These are phyloP conservation scores for Chamaea fasciata DNA, from an alignment of 2,113 vertebrate species.

Conservation along the genomic window DNA sequence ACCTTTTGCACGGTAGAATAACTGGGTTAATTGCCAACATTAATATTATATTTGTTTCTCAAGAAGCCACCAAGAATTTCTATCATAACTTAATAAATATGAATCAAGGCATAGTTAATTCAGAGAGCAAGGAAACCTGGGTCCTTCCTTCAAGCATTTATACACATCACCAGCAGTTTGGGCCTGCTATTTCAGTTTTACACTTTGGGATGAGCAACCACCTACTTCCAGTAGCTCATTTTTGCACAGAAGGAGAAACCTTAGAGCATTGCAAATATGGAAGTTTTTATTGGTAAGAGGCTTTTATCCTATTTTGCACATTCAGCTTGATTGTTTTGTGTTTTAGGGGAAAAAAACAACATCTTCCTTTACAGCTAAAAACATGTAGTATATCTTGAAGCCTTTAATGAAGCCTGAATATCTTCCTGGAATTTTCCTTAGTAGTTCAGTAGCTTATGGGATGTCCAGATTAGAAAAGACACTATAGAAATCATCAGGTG, in stretches of 20 bases:
- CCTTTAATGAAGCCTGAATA: neutral
- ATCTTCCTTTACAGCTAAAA: neutral
- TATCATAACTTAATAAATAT: neutral
- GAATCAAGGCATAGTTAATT: neutral
- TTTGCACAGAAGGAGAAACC: neutral
- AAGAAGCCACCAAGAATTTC: neutral
- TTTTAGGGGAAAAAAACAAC: neutral
- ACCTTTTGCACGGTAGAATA: conserved; percentile 66
- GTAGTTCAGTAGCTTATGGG: neutral
- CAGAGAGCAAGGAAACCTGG: neutral
- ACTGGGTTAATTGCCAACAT: conserved; percentile 60
- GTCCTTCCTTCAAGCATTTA: neutral
- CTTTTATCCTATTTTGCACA: neutral
- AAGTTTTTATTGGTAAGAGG: neutral
- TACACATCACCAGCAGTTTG: neutral
- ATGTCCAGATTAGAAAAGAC: neutral
- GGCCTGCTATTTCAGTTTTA: neutral
- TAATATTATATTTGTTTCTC: conserved; percentile 15
- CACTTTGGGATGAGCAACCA: neutral
- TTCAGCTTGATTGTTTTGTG: neutral
- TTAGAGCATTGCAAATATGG: neutral
- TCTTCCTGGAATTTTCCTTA: neutral
- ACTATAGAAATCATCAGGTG: neutral
- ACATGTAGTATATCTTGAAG: neutral
- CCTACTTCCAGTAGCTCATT: neutral